A percentile compares a stretch with the other conserved stretches of the same genome.
Evolutionary conservation across 2,797 vertebrate genomes (phyloP).

Genomic region (Menidia menidia): DNA sequence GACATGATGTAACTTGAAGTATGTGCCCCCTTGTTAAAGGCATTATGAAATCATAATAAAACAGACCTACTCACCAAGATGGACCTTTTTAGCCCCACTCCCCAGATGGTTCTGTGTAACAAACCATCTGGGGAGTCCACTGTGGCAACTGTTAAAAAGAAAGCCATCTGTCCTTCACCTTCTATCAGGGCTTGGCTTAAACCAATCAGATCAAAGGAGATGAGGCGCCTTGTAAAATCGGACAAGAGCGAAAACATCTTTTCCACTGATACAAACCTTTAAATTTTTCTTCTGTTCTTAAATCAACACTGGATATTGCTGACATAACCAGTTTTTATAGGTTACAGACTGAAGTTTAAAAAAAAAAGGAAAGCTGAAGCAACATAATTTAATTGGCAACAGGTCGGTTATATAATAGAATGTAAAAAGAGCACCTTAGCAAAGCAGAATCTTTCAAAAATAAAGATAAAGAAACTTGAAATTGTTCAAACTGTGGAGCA

Average conservation of each 20-base stretch:
- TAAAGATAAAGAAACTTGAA: too few relatives aligned
- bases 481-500: too few relatives aligned
- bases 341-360: not conserved
- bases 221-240: not conserved
- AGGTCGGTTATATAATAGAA: too few relatives aligned
- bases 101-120: not conserved
- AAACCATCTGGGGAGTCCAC: conserved; percentile 1
- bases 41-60: not conserved
- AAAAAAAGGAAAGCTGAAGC: too few relatives aligned
- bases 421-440: too few relatives aligned
- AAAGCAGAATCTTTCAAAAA: too few relatives aligned
- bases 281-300: not conserved
- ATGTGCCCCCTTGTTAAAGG: not conserved
- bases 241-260: not conserved
- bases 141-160: not conserved
- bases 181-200: not conserved
- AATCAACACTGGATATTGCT: not conserved
- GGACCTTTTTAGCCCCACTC: not conserved
- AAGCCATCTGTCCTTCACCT: conserved; percentile 3
- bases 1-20: not conserved
- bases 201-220: not conserved
- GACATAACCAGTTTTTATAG: not conserved
- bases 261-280: not conserved
- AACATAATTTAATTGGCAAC: too few relatives aligned
- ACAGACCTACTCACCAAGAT: not conserved